Conservation (phyloP, 1,140 invertebrate genomes). For the Papilio polytes region DNA sequence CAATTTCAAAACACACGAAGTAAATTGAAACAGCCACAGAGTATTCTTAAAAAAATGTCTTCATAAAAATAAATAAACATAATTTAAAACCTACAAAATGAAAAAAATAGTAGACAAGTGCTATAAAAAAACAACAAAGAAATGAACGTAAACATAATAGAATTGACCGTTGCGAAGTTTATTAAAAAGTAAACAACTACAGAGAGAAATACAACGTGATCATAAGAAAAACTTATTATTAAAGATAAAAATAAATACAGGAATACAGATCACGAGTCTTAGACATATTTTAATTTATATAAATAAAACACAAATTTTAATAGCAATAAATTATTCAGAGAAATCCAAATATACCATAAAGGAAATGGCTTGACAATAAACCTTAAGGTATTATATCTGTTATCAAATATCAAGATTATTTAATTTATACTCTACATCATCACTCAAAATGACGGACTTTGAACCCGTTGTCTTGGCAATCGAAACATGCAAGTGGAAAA, state of each 20-base stretch:
- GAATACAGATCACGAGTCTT: neutral
- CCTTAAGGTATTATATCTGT: no score
- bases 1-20: neutral
- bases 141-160: neutral
- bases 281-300: neutral
- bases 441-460: neutral
- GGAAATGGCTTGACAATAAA: no score
- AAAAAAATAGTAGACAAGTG: neutral
- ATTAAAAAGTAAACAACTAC: slow-evolving; percentile 10
- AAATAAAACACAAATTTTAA: neutral
- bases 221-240: neutral
- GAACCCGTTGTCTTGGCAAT: neutral
- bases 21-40: neutral
- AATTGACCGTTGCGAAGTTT: neutral
- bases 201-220: neutral
- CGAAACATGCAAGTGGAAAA: neutral
- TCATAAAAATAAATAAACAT: neutral
- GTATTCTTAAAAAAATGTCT: neutral
- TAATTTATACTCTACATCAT: neutral
- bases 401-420: neutral
- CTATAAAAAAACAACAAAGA: neutral
- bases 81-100: neutral
- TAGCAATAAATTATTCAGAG: no score
- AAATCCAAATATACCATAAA: no score
- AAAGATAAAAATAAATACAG: neutral